A percentile compares a stretch with the other conserved stretches of the same genome.
Evolutionary conservation across 2,797 vertebrate species (phyloP).

Genomic region (Poecilia gillii): DNA sequence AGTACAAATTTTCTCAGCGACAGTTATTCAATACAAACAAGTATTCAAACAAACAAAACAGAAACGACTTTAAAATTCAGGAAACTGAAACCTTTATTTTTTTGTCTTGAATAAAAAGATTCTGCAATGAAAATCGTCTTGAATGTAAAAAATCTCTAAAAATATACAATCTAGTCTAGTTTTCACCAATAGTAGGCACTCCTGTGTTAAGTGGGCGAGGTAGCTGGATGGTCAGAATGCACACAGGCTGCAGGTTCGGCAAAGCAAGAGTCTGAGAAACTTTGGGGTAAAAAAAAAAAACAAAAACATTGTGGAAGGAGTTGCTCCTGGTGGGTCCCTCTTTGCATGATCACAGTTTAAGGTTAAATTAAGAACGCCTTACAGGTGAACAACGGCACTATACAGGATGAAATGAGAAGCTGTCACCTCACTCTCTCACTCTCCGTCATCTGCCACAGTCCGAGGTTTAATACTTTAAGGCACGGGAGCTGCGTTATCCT

Average conservation of each 20-base stretch:
- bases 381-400: conserved; percentile 25
- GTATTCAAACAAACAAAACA: conserved; percentile 76
- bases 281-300: conserved; percentile 19
- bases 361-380: conserved; percentile 49
- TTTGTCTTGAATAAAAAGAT: conserved; percentile 64
- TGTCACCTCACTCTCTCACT: conserved; percentile 94
- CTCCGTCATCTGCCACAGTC: conserved; percentile 99
- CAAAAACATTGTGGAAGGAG: conserved; percentile 49
- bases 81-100: conserved; percentile 65
- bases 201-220: conserved; percentile 75
- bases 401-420: conserved; percentile 25
- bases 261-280: background rate
- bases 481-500: conserved; percentile 98
- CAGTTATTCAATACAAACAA: conserved; percentile 77
- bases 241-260: conserved; percentile 62
- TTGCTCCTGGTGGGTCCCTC: conserved; percentile 59
- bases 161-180: conserved; percentile 69
- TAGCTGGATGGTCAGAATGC: conserved; percentile 71
- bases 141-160: conserved; percentile 64
- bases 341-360: conserved; percentile 60
- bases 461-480: conserved; percentile 99
- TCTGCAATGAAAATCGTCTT: conserved; percentile 38
- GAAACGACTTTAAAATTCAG: conserved; percentile 75
- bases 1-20: conserved; percentile 83
- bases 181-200: conserved; percentile 75